Percentiles rank a stretch among this genome's conserved stretches.
phyloP scores from a whole-genome alignment of 2,797 vertebrate genomes.

The Siniperca undulata region DNA sequence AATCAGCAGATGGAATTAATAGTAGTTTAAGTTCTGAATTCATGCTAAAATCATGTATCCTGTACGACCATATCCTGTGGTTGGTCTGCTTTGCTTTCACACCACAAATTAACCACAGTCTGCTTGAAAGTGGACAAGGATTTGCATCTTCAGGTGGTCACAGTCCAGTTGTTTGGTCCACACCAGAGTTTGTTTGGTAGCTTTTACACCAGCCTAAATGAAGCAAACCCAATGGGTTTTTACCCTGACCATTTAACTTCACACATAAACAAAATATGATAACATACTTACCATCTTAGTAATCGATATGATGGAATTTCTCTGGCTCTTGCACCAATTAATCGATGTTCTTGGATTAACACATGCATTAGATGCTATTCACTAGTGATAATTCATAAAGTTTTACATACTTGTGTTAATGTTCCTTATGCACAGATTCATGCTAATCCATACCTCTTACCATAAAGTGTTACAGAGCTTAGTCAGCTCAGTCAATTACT shows the following conservation, averaged over 20 bases:
- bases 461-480: constrained; percentile 10
- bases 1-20: no score
- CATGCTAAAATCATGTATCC: no score
- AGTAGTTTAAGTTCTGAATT: no score
- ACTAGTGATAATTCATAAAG: neutral
- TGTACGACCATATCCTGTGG: no score
- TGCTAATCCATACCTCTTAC: neutral
- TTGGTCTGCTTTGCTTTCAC: no score
- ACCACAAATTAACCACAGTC: no score
- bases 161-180: neutral
- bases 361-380: neutral
- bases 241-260: neutral
- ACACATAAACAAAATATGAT: neutral
- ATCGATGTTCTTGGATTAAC: neutral
- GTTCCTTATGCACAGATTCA: neutral
- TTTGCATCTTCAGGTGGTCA: neutral
- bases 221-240: neutral
- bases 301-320: neutral
- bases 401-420: neutral
- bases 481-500: constrained; percentile 1
- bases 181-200: neutral
- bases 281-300: neutral
- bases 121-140: no score
- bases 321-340: neutral
- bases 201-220: neutral